These are phyloP conservation scores for Geopemphigus sp. DNA, from an alignment of 1,140 invertebrate species.

Conservation along the genomic window DNA sequence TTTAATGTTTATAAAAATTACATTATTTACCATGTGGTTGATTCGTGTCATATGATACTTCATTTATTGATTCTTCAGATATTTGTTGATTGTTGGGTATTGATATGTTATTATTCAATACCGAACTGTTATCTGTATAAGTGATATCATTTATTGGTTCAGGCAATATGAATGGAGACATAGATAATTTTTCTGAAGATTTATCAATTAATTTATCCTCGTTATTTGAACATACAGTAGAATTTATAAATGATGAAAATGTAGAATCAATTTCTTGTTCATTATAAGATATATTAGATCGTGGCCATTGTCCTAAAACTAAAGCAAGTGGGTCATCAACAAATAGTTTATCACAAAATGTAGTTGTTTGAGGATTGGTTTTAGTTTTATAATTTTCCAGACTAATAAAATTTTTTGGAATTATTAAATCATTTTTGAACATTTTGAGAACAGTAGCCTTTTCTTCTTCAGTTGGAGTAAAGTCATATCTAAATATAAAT, in stretches of 20 bases:
- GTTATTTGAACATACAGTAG: constrained; percentile 8
- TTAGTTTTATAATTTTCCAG: constrained; percentile 68
- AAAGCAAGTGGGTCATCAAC: constrained; percentile 71
- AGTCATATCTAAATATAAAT: constrained; percentile 64
- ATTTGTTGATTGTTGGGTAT: not conserved
- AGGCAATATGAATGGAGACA: not conserved
- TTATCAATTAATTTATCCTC: not conserved
- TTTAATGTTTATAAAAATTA: not conserved
- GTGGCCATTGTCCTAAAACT: constrained; percentile 14
- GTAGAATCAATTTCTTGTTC: not conserved
- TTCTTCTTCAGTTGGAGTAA: constrained; percentile 74
- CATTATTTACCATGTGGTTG: not conserved
- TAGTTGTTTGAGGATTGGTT: constrained; percentile 77
- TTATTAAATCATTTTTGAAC: constrained; percentile 60
- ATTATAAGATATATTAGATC: not conserved
- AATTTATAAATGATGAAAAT: constrained; percentile 29
- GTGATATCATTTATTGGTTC: constrained; percentile 21
- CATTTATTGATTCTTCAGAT: not conserved
- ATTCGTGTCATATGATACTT: not conserved
- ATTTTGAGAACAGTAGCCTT: constrained; percentile 69
- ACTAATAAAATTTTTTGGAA: constrained; percentile 74
- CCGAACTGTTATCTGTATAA: not conserved
- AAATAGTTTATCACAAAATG: constrained; percentile 76
- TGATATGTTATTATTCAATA: constrained; percentile 3
- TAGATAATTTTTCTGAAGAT: not conserved